Evolutionary conservation across 2,888 invertebrate species (phyloP), one percentile per base, ranked within the genome.

Genomic region (Ariolimax columbianus): DNA sequence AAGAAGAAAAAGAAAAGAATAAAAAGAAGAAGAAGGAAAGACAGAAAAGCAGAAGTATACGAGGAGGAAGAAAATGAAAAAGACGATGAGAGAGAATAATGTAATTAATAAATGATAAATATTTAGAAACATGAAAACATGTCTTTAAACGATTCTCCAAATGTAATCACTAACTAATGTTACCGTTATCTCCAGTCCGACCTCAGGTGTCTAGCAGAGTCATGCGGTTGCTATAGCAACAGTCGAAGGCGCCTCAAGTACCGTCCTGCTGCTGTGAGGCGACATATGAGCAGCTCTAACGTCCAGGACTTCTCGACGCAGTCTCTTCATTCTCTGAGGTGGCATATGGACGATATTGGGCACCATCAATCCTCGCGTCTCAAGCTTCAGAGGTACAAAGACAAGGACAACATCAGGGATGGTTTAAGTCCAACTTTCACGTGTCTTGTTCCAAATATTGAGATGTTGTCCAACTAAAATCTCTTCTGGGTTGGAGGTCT

Each of bases 261-360:
- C 47, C 40, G 83, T 1, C 51, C 63, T 9, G 66, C 77, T n/a
- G 83, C 83, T 33, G 55, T 83, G 40, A 75, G 83, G 43, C 59
- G 83, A 55, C 26, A 47, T 17, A 30, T 47, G 1, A 66, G 77
- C n/a, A 33, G 72, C 4, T 36, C 36, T 33, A 83, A 77, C n/a
- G 66, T 77, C 23, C 77, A 77, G 2, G 77, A 75, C 47, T 36
- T 26, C 17, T n/a, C 40, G 6, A 14, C 7, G 33, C 9, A 33
- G 3, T 51, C 75, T 30, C 51, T n/a, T 33, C 47, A 33, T 33
- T 6, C 47, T 4, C 43, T 51, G 1, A 47, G 7, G 33, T 75
- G 75, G 75, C 51, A 6, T 3, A 26, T 51, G 6, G 51, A 43
- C 0, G 75, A 33, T 23, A 4, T 1, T 33, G 33, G 17, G 9